Evolutionary conservation across 2,113 vertebrate genomes (phyloP).

Genomic region (Zosterops hypoxanthus): DNA sequence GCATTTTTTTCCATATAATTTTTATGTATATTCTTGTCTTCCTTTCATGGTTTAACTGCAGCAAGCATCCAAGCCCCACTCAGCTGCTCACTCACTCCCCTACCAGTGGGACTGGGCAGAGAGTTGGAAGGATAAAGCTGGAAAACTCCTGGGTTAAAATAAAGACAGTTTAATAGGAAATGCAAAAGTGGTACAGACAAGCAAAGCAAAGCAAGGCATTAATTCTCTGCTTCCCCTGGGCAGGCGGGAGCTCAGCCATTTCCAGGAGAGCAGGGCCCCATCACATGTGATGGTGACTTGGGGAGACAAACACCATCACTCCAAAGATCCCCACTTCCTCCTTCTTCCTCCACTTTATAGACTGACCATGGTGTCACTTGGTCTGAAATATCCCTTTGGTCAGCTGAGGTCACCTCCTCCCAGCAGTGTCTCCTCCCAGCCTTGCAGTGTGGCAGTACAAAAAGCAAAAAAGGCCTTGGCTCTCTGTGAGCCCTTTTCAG

Average conservation of each 20-base stretch:
- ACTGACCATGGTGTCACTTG: too few species aligned
- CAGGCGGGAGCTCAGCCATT: not conserved
- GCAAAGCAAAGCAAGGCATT: not conserved
- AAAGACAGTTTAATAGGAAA: not conserved
- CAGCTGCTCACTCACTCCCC: not conserved
- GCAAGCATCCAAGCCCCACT: not conserved
- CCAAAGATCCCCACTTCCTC: not conserved
- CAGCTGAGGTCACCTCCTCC: not conserved
- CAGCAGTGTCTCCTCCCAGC: not conserved
- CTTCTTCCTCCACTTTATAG: not conserved
- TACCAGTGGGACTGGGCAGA: not conserved
- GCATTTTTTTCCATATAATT: not conserved
- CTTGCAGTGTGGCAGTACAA: accelerated
- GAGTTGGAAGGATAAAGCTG: not conserved
- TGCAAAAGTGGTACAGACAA: not conserved
- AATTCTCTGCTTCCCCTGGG: not conserved
- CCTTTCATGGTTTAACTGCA: not conserved
- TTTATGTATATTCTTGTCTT: not conserved
- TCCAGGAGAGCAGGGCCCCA: not conserved
- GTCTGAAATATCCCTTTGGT: not conserved
- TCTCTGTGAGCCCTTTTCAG: not conserved
- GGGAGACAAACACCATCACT: not conserved
- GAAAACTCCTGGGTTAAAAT: not conserved
- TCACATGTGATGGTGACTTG: too few species aligned
- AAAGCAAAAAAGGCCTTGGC: not conserved